Conservation (phyloP, 37 sponge, comb jelly and placozoan genomes). For the Mnemiopsis leidyi region DNA sequence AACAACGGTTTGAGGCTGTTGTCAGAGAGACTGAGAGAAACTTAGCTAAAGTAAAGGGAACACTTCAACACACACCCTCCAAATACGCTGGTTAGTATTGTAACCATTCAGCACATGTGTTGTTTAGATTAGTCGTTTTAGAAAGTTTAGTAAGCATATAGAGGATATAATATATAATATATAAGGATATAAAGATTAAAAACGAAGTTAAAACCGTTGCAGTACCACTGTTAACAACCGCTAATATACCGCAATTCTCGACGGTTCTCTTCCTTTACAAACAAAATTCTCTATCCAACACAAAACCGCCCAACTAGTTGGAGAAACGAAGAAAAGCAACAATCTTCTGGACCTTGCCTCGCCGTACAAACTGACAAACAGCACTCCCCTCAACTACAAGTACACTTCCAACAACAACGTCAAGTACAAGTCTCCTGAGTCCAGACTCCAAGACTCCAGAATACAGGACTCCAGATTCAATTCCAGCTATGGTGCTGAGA, state of each 20-base stretch:
- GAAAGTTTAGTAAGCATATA: too few relatives aligned
- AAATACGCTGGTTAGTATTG: not conserved
- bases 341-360: not conserved
- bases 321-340: too few relatives aligned
- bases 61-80: not conserved
- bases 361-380: not conserved
- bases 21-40: conserved; percentile 49
- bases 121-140: too few relatives aligned
- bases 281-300: too few relatives aligned
- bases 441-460: too few relatives aligned
- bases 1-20: not conserved
- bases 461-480: not conserved
- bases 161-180: too few relatives aligned
- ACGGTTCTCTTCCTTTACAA: too few relatives aligned
- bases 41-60: not conserved
- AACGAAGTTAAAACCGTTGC: too few relatives aligned
- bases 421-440: not conserved
- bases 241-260: too few relatives aligned
- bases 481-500: not conserved
- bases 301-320: too few relatives aligned
- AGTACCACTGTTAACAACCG: too few relatives aligned
- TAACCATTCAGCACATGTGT: not conserved
- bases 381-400: not conserved
- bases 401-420: not conserved
- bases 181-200: too few relatives aligned